Evolutionary conservation across 2,888 invertebrate genomes (phyloP).

Genomic region (Cantharis lateralis): DNA sequence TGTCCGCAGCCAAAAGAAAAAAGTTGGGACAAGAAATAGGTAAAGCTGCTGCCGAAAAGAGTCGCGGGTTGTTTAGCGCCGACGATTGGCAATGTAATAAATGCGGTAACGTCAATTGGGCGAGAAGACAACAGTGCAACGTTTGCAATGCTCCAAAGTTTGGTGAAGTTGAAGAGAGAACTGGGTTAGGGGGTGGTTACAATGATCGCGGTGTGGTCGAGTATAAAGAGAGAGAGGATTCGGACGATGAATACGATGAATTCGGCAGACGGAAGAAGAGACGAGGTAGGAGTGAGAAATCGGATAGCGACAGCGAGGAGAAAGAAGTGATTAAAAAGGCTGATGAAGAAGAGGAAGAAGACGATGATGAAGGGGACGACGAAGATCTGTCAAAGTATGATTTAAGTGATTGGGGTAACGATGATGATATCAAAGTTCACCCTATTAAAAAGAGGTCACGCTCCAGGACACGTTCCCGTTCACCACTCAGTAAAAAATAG

Average conservation of each 20-base stretch:
- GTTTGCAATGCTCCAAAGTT: conserved; percentile 99
- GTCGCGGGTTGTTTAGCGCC: conserved; percentile 92
- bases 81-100: conserved; percentile 99
- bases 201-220: conserved; percentile 96
- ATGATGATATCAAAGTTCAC: conserved; percentile 37
- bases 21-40: conserved; percentile 96
- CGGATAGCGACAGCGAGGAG: conserved; percentile 27
- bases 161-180: conserved; percentile 85
- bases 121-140: conserved; percentile 92
- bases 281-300: conserved; percentile 32
- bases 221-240: conserved; percentile 84
- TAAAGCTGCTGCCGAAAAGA: conserved; percentile 97
- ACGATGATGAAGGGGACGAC: conserved; percentile 60
- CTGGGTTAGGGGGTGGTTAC: conserved; percentile 86
- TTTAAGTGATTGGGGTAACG: conserved; percentile 61
- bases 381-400: conserved; percentile 63
- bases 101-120: conserved; percentile 99
- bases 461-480: conserved; percentile 38
- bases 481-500: conserved; percentile 28
- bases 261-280: conserved; percentile 54
- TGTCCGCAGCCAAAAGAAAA: conserved; percentile 65
- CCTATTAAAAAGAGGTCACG: conserved; percentile 30
- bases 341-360: conserved; percentile 48
- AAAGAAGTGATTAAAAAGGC: conserved; percentile 19
- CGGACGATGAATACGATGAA: conserved; percentile 96